Evolutionary conservation across 2,888 invertebrate species (phyloP), one percentile per base, ranked within the genome.

Genomic region (Didymodactylos carnosus): DNA sequence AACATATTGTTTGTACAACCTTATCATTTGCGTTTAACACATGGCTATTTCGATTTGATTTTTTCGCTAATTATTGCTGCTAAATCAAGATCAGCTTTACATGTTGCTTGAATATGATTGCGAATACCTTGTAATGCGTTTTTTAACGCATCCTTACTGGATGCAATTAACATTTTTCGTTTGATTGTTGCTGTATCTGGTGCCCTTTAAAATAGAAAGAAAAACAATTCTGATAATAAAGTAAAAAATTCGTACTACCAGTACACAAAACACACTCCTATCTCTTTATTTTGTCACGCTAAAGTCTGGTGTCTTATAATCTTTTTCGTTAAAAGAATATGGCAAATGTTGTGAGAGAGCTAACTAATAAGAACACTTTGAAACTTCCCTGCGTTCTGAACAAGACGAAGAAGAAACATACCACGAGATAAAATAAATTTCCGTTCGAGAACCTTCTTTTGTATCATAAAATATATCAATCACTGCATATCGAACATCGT

Each of bases 401-500:
- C 13, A n/a, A n/a, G n/a, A n/a, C n/a, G n/a, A n/a, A n/a, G n/a
- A n/a, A n/a, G n/a, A n/a, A n/a, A 8, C 11, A 39, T 40, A 70
- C 75, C 75, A 75, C 16, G 69, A 46, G 23, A 75, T 69, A 51
- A 75, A 75, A 25, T 46, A 69, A 29, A 75, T 72, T 40, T 75
- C 73, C 39, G 75, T 51, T 27, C 73, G 75, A 39, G 72, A 40
- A 39, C 75, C 72, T 39, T 75, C 73, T 25, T 27, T 27, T 23
- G 73, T 75, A 35, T 72, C 72, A 73, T 72, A 75, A 39, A 72
- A 72, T 14, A 75, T 70, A 75, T 75, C 72, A 29, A 70, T 69
- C 16, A 75, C 73, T 29, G 73, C 75, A 40, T 75, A 75, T 70
- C 75, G 69, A 6, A 75, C 75, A 62, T 75, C 75, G 27, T 75